Evolutionary conservation across 2,797 vertebrate species (phyloP).

Genomic region (Aythya fuligula): DNA sequence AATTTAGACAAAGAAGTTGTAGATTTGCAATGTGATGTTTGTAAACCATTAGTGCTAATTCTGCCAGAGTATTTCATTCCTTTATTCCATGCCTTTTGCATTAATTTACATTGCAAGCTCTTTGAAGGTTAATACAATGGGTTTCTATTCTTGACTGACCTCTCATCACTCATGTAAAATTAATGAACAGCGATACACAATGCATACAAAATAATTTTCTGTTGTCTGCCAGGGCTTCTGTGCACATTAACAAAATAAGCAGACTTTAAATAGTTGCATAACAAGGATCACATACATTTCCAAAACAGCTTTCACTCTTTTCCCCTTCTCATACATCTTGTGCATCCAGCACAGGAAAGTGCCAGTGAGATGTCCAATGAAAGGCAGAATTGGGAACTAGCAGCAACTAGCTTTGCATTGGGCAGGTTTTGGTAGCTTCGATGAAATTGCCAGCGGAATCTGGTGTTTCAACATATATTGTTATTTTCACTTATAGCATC

Average conservation of each 20-base stretch:
- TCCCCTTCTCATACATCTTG: not conserved
- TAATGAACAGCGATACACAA: conserved; percentile 21
- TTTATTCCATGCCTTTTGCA: conserved; percentile 4
- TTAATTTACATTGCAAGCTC: conserved; percentile 26
- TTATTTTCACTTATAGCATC: not conserved
- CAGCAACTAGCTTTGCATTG: not conserved
- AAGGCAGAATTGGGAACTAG: not conserved
- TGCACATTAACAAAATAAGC: conserved; percentile 4
- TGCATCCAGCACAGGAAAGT: not conserved
- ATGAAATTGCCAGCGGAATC: not conserved
- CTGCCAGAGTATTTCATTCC: conserved; percentile 26
- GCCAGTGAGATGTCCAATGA: not conserved
- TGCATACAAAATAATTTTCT: conserved; percentile 36
- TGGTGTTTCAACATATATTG: not conserved
- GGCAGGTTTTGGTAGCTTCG: not conserved
- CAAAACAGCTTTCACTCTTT: not conserved
- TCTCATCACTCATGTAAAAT: conserved; percentile 25
- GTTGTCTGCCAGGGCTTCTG: not conserved
- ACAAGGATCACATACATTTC: not conserved
- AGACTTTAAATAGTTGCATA: conserved; percentile 9
- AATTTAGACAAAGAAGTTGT: conserved; percentile 1
- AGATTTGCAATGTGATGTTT: conserved; percentile 24
- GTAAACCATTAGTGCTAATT: conserved; percentile 17
- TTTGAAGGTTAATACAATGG: conserved; percentile 25
- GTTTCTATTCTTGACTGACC: conserved; percentile 54